phyloP scores from a whole-genome alignment of 2,797 vertebrate species.

The Pseudomugil gertrudae region DNA sequence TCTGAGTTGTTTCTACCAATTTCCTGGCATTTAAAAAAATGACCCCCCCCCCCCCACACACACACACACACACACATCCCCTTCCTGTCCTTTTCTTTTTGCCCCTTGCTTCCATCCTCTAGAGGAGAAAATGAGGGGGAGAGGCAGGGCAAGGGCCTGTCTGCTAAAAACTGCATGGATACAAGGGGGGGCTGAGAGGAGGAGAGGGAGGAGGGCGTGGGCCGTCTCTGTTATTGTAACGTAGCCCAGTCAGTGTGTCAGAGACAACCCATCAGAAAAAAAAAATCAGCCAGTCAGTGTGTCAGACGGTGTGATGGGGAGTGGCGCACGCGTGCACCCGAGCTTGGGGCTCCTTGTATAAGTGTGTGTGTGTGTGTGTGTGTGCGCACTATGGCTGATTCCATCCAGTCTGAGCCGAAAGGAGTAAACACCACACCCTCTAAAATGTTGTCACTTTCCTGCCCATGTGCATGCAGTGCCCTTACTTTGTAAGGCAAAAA shows the following conservation, averaged over 20 bases:
- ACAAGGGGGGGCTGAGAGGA: slow-evolving; percentile 77
- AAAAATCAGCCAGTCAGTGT: slow-evolving; percentile 74
- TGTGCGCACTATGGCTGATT: slow-evolving; percentile 45
- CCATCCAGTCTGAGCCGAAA: slow-evolving; percentile 44
- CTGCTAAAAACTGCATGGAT: slow-evolving; percentile 87
- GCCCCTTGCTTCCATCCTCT: slow-evolving; percentile 66
- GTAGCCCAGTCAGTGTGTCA: slow-evolving; percentile 76
- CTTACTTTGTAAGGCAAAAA: slow-evolving; percentile 42
- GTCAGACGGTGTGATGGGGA: slow-evolving; percentile 54
- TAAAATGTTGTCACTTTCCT: slow-evolving; percentile 44
- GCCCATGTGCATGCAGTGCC: slow-evolving; percentile 19
- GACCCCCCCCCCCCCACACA: slow-evolving; percentile 34
- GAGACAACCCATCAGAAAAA: slow-evolving; percentile 63
- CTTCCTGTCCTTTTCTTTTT: slow-evolving; percentile 58
- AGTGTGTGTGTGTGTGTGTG: slow-evolving; percentile 25
- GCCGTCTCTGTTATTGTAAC: slow-evolving; percentile 67
- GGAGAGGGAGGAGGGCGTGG: slow-evolving; percentile 40
- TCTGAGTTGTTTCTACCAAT: no score
- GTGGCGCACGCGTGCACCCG: slow-evolving; percentile 35
- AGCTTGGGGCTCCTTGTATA: slow-evolving; percentile 38
- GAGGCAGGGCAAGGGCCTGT: slow-evolving; percentile 64
- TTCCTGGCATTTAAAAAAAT: no score
- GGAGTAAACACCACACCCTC: slow-evolving; percentile 69
- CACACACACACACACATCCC: slow-evolving; percentile 44
- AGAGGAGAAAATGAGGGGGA: slow-evolving; percentile 49